Base-by-base conservation (phyloP, 2,113 vertebrate genomes). In the Corythoichthys intestinalis region DNA sequence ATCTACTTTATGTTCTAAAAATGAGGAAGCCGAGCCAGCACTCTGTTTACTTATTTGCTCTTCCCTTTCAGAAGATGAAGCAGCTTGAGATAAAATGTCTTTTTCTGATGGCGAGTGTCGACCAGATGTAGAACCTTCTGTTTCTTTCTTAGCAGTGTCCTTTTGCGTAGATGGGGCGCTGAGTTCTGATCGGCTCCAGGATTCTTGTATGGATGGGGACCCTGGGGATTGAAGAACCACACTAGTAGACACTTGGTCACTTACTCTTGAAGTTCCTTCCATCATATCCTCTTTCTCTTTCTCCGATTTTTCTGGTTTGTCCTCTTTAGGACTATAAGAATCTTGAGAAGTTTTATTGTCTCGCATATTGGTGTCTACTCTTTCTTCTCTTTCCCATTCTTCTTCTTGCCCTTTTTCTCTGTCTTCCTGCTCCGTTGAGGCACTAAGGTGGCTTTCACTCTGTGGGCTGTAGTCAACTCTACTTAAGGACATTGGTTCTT, bases 331-430 rank as follows among this genome's bases (percentile, higher is more conserved):
- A 64, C 71, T 84, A 38, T 86, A 83, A n/a, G 86, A 71, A 66
- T 78, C 79, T 73, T 83, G 78, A 0, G 80, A 82, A 68, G 83
- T 80, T 85, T 86, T 92, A 79, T 93, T 93, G 76, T 96, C 94
- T 49, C 93, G 94, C 20, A 94, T 90, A 65, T 94, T 93, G 64
- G 93, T 94, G 73, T 93, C 91, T 73, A 91, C 90, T 83, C 93
- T 91, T 71, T 94, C 92, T 82, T 95, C 93, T 17, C 90, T 85
- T 64, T 94, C 93, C 0, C 81, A 70, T 77, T 92, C 83, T 69
- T 91, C 88, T 3, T 90, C 83, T 69, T 85, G 87, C 67, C 89
- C 88, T 71, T 80, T 89, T 70, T 85, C 89, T 69, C 76, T 38
- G 74, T 85, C 86, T 79, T 86, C 86, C 61, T 71, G 84, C 66